Base-by-base conservation (phyloP, 2,797 vertebrate genomes). In the Enteromius mattozi region DNA sequence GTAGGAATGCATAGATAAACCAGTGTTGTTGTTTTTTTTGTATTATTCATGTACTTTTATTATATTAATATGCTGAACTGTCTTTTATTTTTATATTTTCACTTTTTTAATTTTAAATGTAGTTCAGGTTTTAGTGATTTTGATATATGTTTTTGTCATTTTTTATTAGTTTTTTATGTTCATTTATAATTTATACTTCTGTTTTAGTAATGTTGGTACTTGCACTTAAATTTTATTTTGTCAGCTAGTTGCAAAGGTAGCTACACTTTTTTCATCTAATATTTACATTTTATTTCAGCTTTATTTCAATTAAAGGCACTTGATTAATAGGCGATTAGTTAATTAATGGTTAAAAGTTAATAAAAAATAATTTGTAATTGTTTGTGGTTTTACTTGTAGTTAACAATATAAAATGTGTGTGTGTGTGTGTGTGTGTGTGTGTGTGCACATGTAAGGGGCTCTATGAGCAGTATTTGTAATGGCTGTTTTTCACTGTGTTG, bases 401-500 rank as follows among this genome's bases (percentile, higher is more conserved):
- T 70, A 21, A 42, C 21, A 69, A 6, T n/a, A 14, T 33, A 33
- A 27, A 27, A 33, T 33, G 12, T 27, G 12, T 45, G 3, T 3
- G 2, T 54, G 19, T 54, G 54, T 40, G 70, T 33, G 37, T 54
- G 72, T 14, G 45, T 33, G 12, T 27, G 12, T 45, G 3, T 40
- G 70, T 33, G 37, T 54, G 72, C 1, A 1, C 14, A 16, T 14
- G 68, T 69, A 21, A 14, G 37, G 1, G n/a, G 24, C 40, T 47
- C 1, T 27, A 33, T 13, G 19, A 75, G 47, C 19, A 75, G 12
- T 54, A 54, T 6, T 4, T 49, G 19, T 51, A 35, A 81, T 19
- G 30, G 17, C 6, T 16, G 16, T 82, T 19, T 79, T 33, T 14
- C 2, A 72, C 37, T 77, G 47, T 70, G 37, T 92, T 93, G 89